Conservation (phyloP, 2,797 vertebrate genomes). For the Gallinago nigripennis region DNA sequence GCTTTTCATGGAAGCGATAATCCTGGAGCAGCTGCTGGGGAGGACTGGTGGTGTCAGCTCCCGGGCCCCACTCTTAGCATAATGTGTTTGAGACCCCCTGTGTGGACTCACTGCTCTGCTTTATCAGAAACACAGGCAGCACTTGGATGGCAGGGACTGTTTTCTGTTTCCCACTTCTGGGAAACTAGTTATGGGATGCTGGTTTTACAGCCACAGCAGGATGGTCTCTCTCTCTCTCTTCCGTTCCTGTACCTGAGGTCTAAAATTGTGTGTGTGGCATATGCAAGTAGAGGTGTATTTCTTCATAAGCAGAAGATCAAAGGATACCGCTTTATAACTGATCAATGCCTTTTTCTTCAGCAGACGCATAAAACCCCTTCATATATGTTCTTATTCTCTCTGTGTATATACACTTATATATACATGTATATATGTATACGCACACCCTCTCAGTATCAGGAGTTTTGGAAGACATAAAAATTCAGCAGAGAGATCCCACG, state of each 20-base stretch:
- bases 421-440: not conserved
- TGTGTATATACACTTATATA: not conserved
- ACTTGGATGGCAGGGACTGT: not conserved
- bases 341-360: not conserved
- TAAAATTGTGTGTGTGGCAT: not conserved
- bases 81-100: not conserved
- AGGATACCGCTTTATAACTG: not conserved
- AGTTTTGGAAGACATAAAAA: not conserved
- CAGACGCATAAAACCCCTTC: too few relatives aligned
- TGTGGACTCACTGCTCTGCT: not conserved
- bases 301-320: not conserved
- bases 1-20: not conserved
- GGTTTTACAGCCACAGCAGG: not conserved
- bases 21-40: conserved; percentile 21
- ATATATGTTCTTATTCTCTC: not conserved
- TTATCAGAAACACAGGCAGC: not conserved
- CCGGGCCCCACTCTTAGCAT: not conserved
- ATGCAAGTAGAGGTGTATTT: not conserved
- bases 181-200: not conserved
- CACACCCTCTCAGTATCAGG: not conserved
- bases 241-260: not conserved
- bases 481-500: not conserved
- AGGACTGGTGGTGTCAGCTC: not conserved
- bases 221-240: not conserved
- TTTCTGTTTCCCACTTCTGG: not conserved